Percentiles rank a stretch among this genome's conserved stretches.
Evolutionary conservation across 2,113 vertebrate species (phyloP).

Genomic region (Chamaea fasciata): DNA sequence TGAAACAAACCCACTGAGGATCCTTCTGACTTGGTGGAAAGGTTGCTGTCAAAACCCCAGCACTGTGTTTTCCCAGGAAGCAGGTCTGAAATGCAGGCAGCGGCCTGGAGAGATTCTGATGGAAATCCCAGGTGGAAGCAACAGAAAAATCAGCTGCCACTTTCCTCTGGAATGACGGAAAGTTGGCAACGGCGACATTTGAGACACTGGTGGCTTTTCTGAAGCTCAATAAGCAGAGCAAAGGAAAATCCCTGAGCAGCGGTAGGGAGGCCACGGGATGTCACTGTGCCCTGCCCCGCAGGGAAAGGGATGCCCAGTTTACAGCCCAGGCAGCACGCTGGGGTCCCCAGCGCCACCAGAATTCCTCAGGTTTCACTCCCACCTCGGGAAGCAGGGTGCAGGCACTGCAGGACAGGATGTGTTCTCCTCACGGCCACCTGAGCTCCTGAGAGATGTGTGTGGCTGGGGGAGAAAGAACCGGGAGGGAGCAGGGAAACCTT

Average conservation of each 20-base stretch:
- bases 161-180: not conserved
- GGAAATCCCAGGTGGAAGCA: not conserved
- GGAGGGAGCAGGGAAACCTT: not conserved
- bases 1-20: not conserved
- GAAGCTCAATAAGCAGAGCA: not conserved
- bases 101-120: not conserved
- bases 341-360: not conserved
- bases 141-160: not conserved
- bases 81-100: not conserved
- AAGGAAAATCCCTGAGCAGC: not conserved
- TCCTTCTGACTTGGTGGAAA: fast-evolving
- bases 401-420: not conserved
- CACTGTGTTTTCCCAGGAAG: not conserved
- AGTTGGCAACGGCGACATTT: fast-evolving
- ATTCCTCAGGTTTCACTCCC: no score
- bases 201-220: not conserved
- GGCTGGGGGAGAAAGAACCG: not conserved
- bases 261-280: fast-evolving
- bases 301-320: not conserved
- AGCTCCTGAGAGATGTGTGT: not conserved
- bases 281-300: not conserved
- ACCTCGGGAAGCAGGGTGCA: not conserved
- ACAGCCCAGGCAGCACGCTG: not conserved
- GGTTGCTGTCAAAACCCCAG: not conserved
- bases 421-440: not conserved